Base-by-base conservation (phyloP, 2,888 invertebrate species). In the Eupithecia subfuscata region DNA sequence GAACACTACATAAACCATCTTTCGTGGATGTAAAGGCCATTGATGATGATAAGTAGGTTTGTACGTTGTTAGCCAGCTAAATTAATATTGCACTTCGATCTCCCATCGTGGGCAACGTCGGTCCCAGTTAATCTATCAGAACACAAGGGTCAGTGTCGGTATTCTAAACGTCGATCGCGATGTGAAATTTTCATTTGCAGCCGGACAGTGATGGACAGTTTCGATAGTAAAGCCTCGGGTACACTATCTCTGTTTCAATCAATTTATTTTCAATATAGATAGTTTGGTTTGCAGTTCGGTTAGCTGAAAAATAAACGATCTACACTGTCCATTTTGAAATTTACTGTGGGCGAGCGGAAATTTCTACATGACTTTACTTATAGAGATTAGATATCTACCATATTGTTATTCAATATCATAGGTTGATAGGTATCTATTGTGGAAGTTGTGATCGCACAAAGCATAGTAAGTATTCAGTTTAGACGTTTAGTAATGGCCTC, bases 61-160 rank as follows among this genome's bases (percentile, higher is more conserved):
- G 60, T 25, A 60, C 43, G 12, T 67, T 22, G 68, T 68, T 74
- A 64, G 52, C 43, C 45, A 34, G 69, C 48, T n/a, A 63, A 63
- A 72, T 72, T 68, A 77, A 77, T 77, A 77, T 73, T 77, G 74
- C 74, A 72, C 43, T 74, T 43, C 71, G 22, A 74, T 69, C 71
- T 52, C 67, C 69, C 69, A 70, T 68, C 69, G 43, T 22, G 69
- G 75, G 8, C 75, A 67, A 67, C 70, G 74, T 73, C 75, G 68
- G 72, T 48, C 60, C 37, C 70, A 64, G 76, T 75, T 76, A 76
- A 78, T 80, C 78, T 78, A 74, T 80, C 81, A 80, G 76, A 37
- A 81, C 78, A 75, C 76, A 78, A 74, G 79, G 80, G 80, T 80
- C 78, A 75, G 78, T 73, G 76, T 78, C 78, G 74, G 78, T 78